Percentiles rank a stretch among this genome's conserved stretches.
phyloP scores from a whole-genome alignment of 1,140 invertebrate genomes.

The Globodera ellingtonae region DNA sequence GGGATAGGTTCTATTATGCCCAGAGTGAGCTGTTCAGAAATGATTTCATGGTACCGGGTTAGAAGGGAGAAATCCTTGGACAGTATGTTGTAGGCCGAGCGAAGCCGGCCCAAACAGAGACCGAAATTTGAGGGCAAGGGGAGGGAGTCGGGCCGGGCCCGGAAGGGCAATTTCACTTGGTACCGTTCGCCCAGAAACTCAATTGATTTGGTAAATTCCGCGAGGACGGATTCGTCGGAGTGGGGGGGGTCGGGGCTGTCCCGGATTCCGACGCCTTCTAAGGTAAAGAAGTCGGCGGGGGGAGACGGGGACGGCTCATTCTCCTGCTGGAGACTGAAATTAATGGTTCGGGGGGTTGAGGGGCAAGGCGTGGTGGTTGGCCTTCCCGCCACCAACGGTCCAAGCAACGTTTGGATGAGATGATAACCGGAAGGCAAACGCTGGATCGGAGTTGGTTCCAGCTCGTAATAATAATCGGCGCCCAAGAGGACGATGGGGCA shows the following conservation, averaged over 20 bases:
- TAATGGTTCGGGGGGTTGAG: background rate
- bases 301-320: background rate
- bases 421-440: background rate
- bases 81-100: background rate
- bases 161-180: background rate
- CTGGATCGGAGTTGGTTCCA: background rate
- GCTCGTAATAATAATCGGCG: slow-evolving; percentile 1
- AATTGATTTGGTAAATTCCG: background rate
- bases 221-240: background rate
- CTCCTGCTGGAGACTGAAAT: background rate
- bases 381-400: background rate
- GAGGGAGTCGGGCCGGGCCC: background rate
- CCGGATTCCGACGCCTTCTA: background rate
- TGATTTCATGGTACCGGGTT: background rate
- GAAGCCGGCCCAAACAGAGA: background rate
- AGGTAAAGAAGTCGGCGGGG: slow-evolving; percentile 2
- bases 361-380: no score
- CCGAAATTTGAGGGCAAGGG: background rate
- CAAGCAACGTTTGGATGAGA: background rate
- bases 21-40: background rate
- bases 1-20: background rate
- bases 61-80: background rate
- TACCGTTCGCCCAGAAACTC: background rate
- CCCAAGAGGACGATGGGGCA: background rate
- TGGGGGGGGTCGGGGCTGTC: background rate